Conservation (phyloP, 2,888 invertebrate genomes). For the Heliconius ismenius region DNA sequence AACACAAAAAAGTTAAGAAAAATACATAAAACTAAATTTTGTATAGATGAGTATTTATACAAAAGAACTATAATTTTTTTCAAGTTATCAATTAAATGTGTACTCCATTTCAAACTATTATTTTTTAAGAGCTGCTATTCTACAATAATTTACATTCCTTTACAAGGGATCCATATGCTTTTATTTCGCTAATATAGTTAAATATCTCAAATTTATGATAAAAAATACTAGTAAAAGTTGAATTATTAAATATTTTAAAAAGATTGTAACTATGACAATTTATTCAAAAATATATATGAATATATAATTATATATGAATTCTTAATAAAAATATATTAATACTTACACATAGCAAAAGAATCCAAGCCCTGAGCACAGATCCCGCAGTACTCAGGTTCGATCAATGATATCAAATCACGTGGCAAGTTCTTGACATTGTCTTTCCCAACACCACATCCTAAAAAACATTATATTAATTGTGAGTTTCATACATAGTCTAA, state of each 20-base stretch:
- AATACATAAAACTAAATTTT: too few species aligned
- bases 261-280: background rate
- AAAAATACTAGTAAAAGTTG: background rate
- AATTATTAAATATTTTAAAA: background rate
- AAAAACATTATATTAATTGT: slow-evolving; percentile 5
- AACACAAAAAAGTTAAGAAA: background rate
- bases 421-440: slow-evolving; percentile 59
- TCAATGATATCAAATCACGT: slow-evolving; percentile 53
- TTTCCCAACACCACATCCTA: slow-evolving; percentile 63
- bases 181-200: background rate
- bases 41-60: too few species aligned
- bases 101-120: background rate
- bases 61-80: too few species aligned
- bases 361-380: slow-evolving; percentile 58
- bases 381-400: slow-evolving; percentile 62
- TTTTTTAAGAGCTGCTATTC: background rate
- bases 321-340: background rate
- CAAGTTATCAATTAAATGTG: too few species aligned
- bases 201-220: background rate
- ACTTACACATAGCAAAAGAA: slow-evolving; percentile 59
- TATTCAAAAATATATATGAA: background rate
- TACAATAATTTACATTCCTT: background rate
- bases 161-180: background rate
- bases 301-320: too few species aligned
- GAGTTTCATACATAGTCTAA: background rate